Conservation (phyloP, 35 echinoderm and acorn worm species). For the Diadema setosum region DNA sequence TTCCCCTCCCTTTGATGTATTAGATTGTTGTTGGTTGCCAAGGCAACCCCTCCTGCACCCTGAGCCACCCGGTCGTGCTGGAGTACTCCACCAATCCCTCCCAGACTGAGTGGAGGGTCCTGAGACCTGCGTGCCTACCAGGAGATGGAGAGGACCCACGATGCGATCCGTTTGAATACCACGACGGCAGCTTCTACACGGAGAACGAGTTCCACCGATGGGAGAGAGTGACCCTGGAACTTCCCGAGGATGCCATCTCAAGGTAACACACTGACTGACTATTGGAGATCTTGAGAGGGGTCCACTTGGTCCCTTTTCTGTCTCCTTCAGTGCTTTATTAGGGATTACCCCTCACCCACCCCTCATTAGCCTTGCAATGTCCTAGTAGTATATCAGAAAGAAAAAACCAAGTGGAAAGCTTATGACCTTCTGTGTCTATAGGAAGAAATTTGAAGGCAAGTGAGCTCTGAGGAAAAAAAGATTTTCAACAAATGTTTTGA, state of each 20-base stretch:
- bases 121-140: slow-evolving; percentile 68
- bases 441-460: no score
- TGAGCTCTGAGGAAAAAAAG: no score
- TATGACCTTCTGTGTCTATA: no score
- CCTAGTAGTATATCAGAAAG: no score
- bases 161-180: slow-evolving; percentile 45
- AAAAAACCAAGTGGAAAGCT: no score
- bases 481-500: no score
- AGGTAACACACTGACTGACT: no score
- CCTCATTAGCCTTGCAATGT: no score
- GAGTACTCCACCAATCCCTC: slow-evolving; percentile 76
- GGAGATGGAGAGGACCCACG: slow-evolving; percentile 14
- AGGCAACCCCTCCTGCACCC: slow-evolving; percentile 36
- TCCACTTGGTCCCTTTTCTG: no score
- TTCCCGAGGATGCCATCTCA: slow-evolving; percentile 65
- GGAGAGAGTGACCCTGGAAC: slow-evolving; percentile 66
- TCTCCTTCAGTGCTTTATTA: no score
- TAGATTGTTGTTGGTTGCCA: slow-evolving; percentile 90
- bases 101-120: slow-evolving; percentile 40
- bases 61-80: slow-evolving; percentile 38
- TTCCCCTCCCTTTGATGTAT: not conserved
- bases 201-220: slow-evolving; percentile 65
- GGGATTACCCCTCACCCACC: no score
- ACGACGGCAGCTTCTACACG: slow-evolving; percentile 51
- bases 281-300: no score